phyloP scores from a whole-genome alignment of 2,113 vertebrate genomes.

The Sylvicapra grimmia region DNA sequence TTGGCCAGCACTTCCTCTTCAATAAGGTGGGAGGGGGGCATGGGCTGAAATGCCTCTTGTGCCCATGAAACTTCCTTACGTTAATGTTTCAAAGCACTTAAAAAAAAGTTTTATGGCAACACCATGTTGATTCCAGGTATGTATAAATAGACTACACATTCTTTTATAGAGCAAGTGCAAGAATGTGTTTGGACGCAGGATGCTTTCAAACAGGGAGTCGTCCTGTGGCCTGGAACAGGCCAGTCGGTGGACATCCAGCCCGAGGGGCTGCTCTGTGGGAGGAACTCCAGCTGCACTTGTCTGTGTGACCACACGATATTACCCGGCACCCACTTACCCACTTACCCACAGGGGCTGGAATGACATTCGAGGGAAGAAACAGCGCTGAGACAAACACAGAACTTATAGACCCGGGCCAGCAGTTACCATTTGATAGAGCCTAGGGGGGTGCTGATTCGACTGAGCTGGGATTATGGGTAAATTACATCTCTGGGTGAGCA shows the following conservation, averaged over 20 bases:
- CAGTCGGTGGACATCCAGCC: not conserved
- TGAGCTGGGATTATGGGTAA: not conserved
- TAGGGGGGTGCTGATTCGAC: not conserved
- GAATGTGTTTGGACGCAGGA: not conserved
- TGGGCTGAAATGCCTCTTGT: not conserved
- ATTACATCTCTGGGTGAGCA: not conserved
- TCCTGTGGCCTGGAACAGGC: not conserved
- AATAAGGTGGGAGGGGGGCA: not conserved
- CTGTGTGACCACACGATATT: rapidly evolving
- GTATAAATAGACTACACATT: rapidly evolving
- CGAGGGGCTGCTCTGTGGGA: not conserved
- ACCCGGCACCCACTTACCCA: not conserved
- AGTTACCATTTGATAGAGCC: slow-evolving; percentile 34
- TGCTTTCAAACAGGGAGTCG: not conserved
- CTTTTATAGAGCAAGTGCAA: not conserved
- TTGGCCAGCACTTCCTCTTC: no score
- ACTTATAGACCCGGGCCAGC: not conserved
- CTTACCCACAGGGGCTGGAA: no score
- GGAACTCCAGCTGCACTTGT: not conserved
- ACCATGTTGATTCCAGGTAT: not conserved
- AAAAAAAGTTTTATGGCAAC: not conserved
- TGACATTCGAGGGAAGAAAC: not conserved
- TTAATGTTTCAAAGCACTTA: not conserved
- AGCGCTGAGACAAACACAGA: not conserved
- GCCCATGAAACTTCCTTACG: not conserved